Conservation (phyloP, 2,113 vertebrate species). For the Cichladusa arquata region DNA sequence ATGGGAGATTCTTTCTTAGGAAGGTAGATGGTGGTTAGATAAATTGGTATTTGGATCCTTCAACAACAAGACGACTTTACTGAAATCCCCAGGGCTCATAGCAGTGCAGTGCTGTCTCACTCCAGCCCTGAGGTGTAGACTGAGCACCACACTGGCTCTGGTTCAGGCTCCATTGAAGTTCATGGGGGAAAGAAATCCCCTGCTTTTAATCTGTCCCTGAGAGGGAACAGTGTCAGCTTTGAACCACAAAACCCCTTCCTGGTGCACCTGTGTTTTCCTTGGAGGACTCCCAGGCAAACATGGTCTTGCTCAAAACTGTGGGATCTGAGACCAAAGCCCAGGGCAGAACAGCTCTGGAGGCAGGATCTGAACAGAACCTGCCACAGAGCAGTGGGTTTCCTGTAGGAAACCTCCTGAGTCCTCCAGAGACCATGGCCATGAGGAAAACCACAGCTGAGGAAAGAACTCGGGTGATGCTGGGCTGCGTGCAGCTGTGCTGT, state of each 20-base stretch:
- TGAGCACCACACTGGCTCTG: not conserved
- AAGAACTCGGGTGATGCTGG: not conserved
- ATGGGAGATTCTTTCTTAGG: not conserved
- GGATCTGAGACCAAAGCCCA: not conserved
- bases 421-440: not conserved
- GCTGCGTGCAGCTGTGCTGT: not conserved
- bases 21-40: not conserved
- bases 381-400: not conserved
- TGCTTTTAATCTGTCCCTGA: not conserved
- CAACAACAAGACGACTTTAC: not conserved
- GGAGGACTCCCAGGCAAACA: not conserved
- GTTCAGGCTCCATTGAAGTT: not conserved
- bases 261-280: constrained; percentile 34
- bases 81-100: not conserved
- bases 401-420: not conserved
- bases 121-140: not conserved
- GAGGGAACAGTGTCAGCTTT: not conserved
- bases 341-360: not conserved
- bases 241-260: not conserved
- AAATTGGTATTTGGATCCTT: not conserved
- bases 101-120: not conserved
- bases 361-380: not conserved
- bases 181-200: not conserved
- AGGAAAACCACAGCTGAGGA: not conserved
- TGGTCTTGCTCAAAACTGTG: not conserved